Evolutionary conservation across 2,797 vertebrate species (phyloP), one percentile per base, ranked within the genome.

Genomic region (Sciurus carolinensis): DNA sequence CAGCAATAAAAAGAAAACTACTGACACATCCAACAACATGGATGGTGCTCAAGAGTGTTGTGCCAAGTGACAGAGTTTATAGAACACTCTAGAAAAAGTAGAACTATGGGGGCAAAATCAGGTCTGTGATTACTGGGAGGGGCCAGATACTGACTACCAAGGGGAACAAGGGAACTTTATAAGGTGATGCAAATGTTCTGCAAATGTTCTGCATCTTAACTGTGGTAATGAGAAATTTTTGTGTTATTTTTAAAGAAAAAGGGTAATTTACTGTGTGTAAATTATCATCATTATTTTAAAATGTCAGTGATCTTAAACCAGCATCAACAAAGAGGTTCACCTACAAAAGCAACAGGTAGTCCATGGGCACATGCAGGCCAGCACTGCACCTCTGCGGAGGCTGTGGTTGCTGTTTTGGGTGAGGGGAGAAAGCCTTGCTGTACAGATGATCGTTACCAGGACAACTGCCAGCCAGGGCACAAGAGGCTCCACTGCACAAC

Each of bases 321-420:
- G n/a, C 4, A 5, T 54, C 22, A 36, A 64, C 59, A 36, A 15
- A 79, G 39, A 86, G 10, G 57, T 11, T 33, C 17, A 72, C 26
- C 42, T 7, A 80, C 30, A 28, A 50, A 75, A n/a, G 80, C 26
- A 33, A 4, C 4, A 12, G 44, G 42, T 22, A 52, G 26, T 42
- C 59, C 33, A 36, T 13, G 42, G 17, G 2, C 1, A 12, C 26
- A 33, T 6, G 5, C 0, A 1, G 42, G 77, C 1, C n/a, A 13
- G 2, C 13, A 0, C 0, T 9, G 8, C 13, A 7, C 12, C 33
- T 64, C 59, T 2, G 59, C 3, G 39, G 54, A 2, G 54, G 52
- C 83, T 0, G 1, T 30, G 18, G 44, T 14, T 50, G 26, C 75
- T 26, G n/a, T 22, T 8, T 22, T 0, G 36, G n/a, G 24, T 8